These are phyloP conservation scores for Eulemur rufifrons DNA, from an alignment of 2,113 vertebrate genomes.

Conservation along the genomic window DNA sequence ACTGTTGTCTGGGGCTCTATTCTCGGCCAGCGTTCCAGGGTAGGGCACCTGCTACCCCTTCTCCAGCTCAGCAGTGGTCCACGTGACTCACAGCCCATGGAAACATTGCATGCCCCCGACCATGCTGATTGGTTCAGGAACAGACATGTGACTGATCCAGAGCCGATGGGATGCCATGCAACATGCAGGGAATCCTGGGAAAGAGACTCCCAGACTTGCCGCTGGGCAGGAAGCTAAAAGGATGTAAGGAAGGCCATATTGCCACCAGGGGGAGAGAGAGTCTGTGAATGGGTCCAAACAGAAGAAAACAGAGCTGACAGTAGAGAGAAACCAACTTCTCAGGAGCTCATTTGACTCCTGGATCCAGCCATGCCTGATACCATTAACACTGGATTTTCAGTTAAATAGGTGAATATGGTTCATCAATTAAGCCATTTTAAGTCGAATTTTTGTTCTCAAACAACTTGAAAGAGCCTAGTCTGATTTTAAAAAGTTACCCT, in stretches of 20 bases:
- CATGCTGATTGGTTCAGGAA: neutral
- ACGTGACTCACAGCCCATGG: neutral
- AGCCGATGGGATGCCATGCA: neutral
- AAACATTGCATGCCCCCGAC: neutral
- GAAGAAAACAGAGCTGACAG: neutral
- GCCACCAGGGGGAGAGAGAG: neutral
- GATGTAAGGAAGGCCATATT: neutral
- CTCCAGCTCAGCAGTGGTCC: neutral
- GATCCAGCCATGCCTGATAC: neutral
- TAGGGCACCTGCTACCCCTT: fast-evolving
- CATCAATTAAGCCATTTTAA: neutral
- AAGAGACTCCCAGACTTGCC: neutral
- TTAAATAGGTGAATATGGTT: neutral
- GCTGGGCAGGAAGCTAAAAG: neutral
- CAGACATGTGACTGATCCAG: neutral
- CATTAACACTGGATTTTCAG: neutral
- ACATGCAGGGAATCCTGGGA: neutral
- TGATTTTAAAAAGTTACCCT: neutral
- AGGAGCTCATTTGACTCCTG: neutral
- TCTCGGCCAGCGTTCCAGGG: neutral
- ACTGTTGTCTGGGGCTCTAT: neutral
- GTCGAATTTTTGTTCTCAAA: neutral
- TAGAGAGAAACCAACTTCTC: neutral
- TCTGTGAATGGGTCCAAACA: neutral
- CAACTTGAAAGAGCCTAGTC: neutral